Evolutionary conservation across 2,113 vertebrate genomes (phyloP).

Genomic region (Micromys minutus): DNA sequence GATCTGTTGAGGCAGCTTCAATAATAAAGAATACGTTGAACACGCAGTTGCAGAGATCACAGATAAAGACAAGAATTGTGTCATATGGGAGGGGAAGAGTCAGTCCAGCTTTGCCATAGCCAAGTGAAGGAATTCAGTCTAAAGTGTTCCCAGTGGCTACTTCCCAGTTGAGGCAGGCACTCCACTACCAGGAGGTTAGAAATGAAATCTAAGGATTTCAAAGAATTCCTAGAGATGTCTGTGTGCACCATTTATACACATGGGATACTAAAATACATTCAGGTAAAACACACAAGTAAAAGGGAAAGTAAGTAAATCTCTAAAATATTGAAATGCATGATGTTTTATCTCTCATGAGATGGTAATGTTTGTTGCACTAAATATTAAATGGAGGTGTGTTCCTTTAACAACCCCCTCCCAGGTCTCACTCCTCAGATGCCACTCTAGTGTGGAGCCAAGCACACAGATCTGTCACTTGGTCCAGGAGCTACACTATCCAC

Average conservation of each 20-base stretch:
- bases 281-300: background rate
- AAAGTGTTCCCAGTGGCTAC: background rate
- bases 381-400: too few relatives aligned
- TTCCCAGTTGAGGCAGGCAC: background rate
- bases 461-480: too few relatives aligned
- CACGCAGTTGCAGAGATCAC: background rate
- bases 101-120: rapidly evolving
- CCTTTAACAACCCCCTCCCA: too few relatives aligned
- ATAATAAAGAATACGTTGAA: background rate
- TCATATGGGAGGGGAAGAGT: too few relatives aligned
- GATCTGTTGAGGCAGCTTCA: background rate
- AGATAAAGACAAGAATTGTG: background rate
- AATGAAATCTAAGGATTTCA: too few relatives aligned
- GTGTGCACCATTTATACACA: rapidly evolving
- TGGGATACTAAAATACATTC: too few relatives aligned
- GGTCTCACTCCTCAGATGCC: too few relatives aligned
- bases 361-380: too few relatives aligned
- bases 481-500: too few relatives aligned
- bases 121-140: background rate
- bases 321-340: background rate
- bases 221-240: too few relatives aligned
- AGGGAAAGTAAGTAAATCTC: background rate
- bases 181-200: background rate
- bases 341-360: background rate
- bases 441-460: too few relatives aligned